Evolutionary conservation across 2,113 vertebrate genomes (phyloP).

Genomic region (Mastomys natalensis): DNA sequence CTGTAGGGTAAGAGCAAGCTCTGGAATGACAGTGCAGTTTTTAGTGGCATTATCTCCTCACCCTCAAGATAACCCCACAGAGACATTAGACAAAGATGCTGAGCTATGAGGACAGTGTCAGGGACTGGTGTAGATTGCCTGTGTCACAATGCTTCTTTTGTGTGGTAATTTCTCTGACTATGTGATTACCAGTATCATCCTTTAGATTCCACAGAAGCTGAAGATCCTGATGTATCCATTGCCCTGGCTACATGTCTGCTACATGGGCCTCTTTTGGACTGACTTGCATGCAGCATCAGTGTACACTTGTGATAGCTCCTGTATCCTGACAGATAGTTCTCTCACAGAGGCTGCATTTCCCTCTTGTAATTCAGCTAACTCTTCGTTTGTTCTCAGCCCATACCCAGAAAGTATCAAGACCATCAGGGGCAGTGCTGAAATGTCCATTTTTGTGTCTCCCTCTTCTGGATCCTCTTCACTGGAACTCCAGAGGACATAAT

Average conservation of each 20-base stretch:
- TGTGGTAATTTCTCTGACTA: neutral
- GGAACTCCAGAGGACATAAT: too few relatives aligned
- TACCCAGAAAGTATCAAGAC: neutral
- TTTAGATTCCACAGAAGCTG: neutral
- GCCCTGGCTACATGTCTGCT: too few relatives aligned
- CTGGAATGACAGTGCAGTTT: neutral
- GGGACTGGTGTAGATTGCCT: neutral
- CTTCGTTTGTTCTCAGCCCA: neutral
- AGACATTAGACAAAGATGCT: neutral
- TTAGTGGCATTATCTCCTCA: neutral
- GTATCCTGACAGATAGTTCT: neutral
- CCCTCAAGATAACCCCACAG: neutral
- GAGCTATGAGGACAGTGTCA: too few relatives aligned
- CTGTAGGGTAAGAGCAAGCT: neutral
- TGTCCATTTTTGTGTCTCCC: neutral
- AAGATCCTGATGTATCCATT: fast-evolving
- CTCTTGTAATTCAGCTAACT: neutral
- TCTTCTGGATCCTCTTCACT: neutral
- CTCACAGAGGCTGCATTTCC: neutral
- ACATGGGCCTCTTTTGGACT: neutral
- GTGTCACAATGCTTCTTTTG: fast-evolving
- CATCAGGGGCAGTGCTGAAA: neutral
- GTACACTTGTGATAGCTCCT: neutral
- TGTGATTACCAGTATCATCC: fast-evolving
- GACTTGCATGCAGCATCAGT: too few relatives aligned